phyloP scores from a whole-genome alignment of 2,113 vertebrate genomes.

The Maccullochella peelii region DNA sequence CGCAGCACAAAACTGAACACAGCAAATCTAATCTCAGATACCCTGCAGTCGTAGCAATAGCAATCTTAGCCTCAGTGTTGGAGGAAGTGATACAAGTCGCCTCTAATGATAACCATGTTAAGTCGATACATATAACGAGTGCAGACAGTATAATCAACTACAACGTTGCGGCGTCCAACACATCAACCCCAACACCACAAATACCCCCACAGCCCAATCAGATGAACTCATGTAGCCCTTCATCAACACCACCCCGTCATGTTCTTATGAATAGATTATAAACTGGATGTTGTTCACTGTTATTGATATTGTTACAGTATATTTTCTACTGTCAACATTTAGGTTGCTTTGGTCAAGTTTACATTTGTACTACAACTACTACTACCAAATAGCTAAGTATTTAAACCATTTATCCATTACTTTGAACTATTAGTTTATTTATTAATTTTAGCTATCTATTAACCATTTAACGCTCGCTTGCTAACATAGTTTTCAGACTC shows the following conservation, averaged over 20 bases:
- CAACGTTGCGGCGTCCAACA: background rate
- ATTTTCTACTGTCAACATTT: background rate
- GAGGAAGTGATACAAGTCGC: background rate
- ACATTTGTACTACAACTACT: background rate
- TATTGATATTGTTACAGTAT: background rate
- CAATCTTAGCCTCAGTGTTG: background rate
- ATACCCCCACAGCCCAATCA: background rate
- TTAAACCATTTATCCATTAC: background rate
- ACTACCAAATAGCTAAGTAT: too few species aligned
- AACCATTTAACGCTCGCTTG: too few species aligned
- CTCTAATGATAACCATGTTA: background rate
- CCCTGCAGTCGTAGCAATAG: slow-evolving; percentile 12
- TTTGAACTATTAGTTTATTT: background rate
- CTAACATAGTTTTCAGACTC: too few species aligned
- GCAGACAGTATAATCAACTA: background rate
- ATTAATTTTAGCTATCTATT: too few species aligned
- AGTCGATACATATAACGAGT: background rate
- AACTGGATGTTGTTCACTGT: background rate
- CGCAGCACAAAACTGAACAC: slow-evolving; percentile 15
- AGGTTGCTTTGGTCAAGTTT: background rate
- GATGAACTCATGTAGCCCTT: background rate
- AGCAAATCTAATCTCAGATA: slow-evolving; percentile 18
- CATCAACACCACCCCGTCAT: background rate
- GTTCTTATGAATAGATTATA: background rate
- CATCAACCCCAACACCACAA: background rate